These are phyloP conservation scores for Phalacrocorax aristotelis DNA, from an alignment of 2,113 vertebrate genomes.

Conservation along the genomic window DNA sequence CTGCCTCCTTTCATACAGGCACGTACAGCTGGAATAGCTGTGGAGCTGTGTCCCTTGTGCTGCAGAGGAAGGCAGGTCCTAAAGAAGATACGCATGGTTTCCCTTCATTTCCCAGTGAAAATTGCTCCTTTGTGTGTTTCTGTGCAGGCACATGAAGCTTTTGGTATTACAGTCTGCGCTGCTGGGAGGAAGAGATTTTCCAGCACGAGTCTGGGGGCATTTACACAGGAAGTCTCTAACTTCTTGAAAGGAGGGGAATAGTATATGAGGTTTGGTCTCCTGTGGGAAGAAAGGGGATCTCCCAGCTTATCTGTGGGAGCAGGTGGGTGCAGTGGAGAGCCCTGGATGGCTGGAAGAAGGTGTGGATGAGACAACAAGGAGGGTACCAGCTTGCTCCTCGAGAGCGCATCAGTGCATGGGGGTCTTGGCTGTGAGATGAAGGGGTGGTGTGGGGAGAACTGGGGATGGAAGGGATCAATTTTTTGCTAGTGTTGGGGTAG, in stretches of 20 bases:
- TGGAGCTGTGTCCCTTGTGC: not conserved
- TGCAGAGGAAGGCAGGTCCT: not conserved
- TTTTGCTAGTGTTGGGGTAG: not conserved
- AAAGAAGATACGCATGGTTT: not conserved
- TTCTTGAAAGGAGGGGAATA: not conserved
- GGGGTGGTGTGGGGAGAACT: rapidly evolving
- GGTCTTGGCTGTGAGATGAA: not conserved
- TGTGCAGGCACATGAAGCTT: not conserved
- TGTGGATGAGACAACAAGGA: not conserved
- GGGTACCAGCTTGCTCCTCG: not conserved
- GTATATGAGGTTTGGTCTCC: rapidly evolving
- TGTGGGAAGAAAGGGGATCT: not conserved
- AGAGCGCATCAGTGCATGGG: not conserved
- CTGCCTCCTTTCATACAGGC: not conserved
- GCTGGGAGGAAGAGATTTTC: not conserved
- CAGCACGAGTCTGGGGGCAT: not conserved
- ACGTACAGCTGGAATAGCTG: not conserved
- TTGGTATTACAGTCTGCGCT: not conserved
- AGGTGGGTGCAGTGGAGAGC: not conserved
- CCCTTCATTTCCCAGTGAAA: not conserved
- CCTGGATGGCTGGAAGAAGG: not conserved
- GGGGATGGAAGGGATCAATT: not conserved
- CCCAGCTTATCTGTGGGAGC: not conserved
- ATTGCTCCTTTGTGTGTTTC: not conserved
- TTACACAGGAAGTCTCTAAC: not conserved